Conservation (phyloP, 2,113 vertebrate genomes). For the Prolemur simus region DNA sequence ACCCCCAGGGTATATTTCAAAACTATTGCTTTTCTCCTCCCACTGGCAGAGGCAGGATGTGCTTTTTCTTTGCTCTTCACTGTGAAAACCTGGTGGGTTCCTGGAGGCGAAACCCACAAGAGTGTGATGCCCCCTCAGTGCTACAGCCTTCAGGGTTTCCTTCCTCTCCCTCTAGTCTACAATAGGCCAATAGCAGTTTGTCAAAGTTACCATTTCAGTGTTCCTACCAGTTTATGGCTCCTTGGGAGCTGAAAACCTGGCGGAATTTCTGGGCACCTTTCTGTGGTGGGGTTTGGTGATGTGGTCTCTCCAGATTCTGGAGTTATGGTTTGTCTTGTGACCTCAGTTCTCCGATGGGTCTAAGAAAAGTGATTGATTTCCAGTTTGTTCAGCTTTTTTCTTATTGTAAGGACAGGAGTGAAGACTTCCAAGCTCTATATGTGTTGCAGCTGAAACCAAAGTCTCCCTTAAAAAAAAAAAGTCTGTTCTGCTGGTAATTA, state of each 20-base stretch:
- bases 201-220: background rate
- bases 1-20: background rate
- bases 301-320: background rate
- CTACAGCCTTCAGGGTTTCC: background rate
- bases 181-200: background rate
- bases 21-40: background rate
- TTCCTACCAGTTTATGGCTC: background rate
- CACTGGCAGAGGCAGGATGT: background rate
- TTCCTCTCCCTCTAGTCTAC: background rate
- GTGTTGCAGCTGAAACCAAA: background rate
- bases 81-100: background rate
- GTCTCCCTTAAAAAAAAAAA: background rate
- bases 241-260: no score
- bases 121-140: background rate
- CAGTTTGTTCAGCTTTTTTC: background rate
- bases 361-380: background rate
- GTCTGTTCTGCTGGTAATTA: background rate
- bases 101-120: background rate
- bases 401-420: background rate
- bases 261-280: no score
- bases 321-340: background rate
- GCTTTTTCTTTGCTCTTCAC: background rate
- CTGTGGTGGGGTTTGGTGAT: background rate
- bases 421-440: background rate
- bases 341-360: background rate